These are phyloP conservation scores for Talpa occidentalis DNA, from an alignment of 2,113 vertebrate species.

Conservation along the genomic window DNA sequence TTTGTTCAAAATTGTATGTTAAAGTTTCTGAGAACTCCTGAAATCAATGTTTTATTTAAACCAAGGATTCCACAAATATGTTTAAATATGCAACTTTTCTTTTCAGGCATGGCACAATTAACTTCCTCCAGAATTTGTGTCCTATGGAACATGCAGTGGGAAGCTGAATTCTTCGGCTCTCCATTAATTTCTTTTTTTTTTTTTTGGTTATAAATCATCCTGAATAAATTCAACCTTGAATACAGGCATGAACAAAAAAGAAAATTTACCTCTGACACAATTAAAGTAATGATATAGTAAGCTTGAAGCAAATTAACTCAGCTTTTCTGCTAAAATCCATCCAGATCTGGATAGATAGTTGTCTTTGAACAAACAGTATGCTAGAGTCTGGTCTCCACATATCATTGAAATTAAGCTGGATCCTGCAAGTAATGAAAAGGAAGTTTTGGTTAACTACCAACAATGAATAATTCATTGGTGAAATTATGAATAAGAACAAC, in stretches of 20 bases:
- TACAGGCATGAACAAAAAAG: not conserved
- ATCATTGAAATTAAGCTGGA: slow-evolving; percentile 93
- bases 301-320: slow-evolving; percentile 59
- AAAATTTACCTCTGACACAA: slow-evolving; percentile 37
- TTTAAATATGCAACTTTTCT: not conserved
- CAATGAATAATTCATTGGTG: slow-evolving; percentile 74
- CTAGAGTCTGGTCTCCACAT: slow-evolving; percentile 91
- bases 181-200: slow-evolving; percentile 19
- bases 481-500: slow-evolving; percentile 72
- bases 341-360: slow-evolving; percentile 92
- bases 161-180: not conserved
- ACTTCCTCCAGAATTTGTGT: not conserved
- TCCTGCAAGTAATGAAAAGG: slow-evolving; percentile 85
- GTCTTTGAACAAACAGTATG: slow-evolving; percentile 92
- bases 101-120: not conserved
- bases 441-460: slow-evolving; percentile 79
- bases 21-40: not conserved
- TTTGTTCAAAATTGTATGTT: not conserved
- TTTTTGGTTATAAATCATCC: slow-evolving; percentile 9
- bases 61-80: not conserved
- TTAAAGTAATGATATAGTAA: slow-evolving; percentile 45
- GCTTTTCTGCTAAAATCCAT: slow-evolving; percentile 89
- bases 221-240: slow-evolving; percentile 39
- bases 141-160: not conserved
- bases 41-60: not conserved